These are phyloP conservation scores for Thalpophila matura DNA, from an alignment of 2,888 invertebrate genomes.

Conservation along the genomic window DNA sequence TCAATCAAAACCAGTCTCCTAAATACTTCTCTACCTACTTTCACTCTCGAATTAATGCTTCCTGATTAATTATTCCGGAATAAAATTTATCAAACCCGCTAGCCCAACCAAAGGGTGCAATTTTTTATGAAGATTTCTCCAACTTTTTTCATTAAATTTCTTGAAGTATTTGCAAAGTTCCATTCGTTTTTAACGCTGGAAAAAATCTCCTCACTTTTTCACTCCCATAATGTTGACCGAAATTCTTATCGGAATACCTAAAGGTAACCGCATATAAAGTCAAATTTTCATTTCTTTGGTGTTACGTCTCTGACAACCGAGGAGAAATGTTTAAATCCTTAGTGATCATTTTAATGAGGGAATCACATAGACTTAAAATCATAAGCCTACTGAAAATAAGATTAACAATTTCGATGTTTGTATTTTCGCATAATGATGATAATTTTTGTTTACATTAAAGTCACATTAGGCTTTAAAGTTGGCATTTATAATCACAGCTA, in stretches of 20 bases:
- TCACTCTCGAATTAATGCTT: constrained; percentile 43
- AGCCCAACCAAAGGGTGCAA: constrained; percentile 77
- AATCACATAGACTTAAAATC: too few species aligned
- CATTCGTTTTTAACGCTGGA: constrained; percentile 71
- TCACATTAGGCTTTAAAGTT: too few species aligned
- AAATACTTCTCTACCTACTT: constrained; percentile 37
- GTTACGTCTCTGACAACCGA: not conserved
- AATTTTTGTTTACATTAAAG: too few species aligned
- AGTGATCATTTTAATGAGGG: not conserved
- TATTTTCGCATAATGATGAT: too few species aligned
- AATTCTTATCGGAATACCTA: constrained; percentile 43
- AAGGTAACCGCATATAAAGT: not conserved
- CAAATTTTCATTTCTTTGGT: constrained; percentile 11
- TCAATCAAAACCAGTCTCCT: constrained; percentile 31
- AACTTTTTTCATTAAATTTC: constrained; percentile 85
- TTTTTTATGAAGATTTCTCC: constrained; percentile 79
- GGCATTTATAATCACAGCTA: too few species aligned
- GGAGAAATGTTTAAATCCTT: not conserved
- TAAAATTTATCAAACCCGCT: constrained; percentile 76
- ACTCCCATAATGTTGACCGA: constrained; percentile 65
- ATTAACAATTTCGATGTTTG: too few species aligned
- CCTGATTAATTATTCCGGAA: constrained; percentile 74
- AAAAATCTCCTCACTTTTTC: constrained; percentile 72
- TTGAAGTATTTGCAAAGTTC: constrained; percentile 79
- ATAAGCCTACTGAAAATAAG: too few species aligned